Evolutionary conservation across 2,797 vertebrate genomes (phyloP), one percentile per base, ranked within the genome.

Genomic region (Schizopygopsis pylzovi): DNA sequence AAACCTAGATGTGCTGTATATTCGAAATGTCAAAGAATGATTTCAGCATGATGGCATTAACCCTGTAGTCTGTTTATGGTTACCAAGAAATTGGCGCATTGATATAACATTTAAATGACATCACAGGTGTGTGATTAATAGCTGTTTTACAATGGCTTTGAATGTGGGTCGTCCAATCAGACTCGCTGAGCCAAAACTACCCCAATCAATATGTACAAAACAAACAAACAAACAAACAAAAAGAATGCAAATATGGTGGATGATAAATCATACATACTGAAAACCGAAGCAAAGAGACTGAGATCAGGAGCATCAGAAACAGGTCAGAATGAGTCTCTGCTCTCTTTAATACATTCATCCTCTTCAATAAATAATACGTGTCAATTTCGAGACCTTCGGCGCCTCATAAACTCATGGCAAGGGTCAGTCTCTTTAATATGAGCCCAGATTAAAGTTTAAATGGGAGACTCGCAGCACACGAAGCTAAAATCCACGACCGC

Each of bases 391-490:
- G 85, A 85, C 89, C 85, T 87, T 88, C 88, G 80, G 87, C 81
- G 47, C 87, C 78, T 81, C 88, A 90, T 89, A 89, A 90, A 90
- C 89, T 88, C 56, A 85, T 89, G 87, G 84, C 90, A 61, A 80
- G 45, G 91, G 90, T 93, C 90, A 91, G 88, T 81, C 63, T 5
- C 59, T 33, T 89, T 87, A 87, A 90, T 92, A 92, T 86, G 43
- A 73, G 41, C 68, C 45, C 78, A 61, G 89, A 93, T 93, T 87
- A 93, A 93, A 92, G 87, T 92, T 92, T 89, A 89, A 92, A 85
- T 82, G 85, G 76, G 67, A 82, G 79, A 86, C 68, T 37, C 83
- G 88, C 90, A 75, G 80, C 80, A 70, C 85, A 81, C 63, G 37
- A 15, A 47, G 28, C 2, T 12, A n/a, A 70, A 43, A 68, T 43